These are phyloP conservation scores for Brenthis ino DNA, from an alignment of 2,888 invertebrate species.

Conservation along the genomic window DNA sequence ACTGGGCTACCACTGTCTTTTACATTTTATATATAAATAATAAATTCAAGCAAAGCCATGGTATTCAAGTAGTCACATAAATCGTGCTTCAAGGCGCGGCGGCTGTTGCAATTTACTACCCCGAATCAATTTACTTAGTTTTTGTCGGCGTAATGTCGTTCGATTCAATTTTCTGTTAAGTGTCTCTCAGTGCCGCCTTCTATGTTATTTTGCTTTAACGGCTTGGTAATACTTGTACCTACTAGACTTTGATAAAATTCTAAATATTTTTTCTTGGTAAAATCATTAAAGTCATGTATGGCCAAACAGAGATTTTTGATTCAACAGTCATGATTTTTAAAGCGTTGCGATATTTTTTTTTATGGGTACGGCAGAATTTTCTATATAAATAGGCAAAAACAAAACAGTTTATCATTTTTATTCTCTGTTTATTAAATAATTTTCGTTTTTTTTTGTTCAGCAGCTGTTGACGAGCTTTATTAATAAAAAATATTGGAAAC, in stretches of 20 bases:
- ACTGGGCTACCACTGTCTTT: no score
- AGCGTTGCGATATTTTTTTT: no score
- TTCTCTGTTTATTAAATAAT: no score
- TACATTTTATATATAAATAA: neutral
- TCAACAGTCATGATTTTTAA: no score
- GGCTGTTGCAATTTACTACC: constrained; percentile 68
- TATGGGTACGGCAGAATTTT: no score
- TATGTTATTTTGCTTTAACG: constrained; percentile 42
- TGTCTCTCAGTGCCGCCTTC: constrained; percentile 41
- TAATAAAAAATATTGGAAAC: no score
- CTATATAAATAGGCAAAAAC: no score
- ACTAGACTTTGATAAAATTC: neutral
- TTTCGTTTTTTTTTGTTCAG: no score
- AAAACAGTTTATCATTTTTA: no score
- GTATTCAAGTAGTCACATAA: neutral
- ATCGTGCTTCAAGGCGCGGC: constrained; percentile 34
- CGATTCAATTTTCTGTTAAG: constrained; percentile 66
- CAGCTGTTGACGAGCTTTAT: no score
- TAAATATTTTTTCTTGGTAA: neutral
- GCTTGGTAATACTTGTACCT: constrained; percentile 17
- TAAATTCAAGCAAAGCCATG: constrained; percentile 4
- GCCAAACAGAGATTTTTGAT: neutral
- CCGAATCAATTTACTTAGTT: constrained; percentile 76
- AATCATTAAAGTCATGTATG: neutral
- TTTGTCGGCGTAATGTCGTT: constrained; percentile 69